Conservation (phyloP, 2,113 vertebrate species). For the Pygoscelis antarcticus region DNA sequence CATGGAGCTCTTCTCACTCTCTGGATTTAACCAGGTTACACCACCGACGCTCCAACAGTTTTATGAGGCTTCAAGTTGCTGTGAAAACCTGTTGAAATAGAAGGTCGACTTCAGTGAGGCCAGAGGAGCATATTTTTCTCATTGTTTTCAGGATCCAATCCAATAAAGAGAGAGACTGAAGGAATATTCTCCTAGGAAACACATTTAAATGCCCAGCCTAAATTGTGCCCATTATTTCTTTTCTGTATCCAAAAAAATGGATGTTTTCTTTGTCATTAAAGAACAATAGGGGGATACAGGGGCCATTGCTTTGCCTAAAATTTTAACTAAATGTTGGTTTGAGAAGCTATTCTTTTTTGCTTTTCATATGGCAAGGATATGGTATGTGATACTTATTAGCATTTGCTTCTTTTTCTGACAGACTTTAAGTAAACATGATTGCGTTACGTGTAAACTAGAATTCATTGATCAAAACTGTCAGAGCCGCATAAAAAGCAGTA, state of each 20-base stretch:
- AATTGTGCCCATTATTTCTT: background rate
- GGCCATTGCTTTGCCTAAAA: background rate
- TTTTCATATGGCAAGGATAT: background rate
- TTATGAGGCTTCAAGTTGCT: rapidly evolving
- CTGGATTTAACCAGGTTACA: background rate
- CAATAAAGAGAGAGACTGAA: background rate
- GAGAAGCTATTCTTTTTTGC: background rate
- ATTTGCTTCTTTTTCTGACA: background rate
- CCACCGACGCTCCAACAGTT: background rate
- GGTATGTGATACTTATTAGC: background rate
- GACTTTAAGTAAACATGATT: background rate
- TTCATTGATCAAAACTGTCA: constrained; percentile 2
- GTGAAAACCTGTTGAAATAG: background rate
- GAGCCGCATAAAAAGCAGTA: background rate
- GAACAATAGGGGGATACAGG: background rate
- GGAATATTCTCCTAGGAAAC: background rate
- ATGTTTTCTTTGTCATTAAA: background rate
- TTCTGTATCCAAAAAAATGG: background rate
- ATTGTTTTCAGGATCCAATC: background rate
- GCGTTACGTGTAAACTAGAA: background rate
- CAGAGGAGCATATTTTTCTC: background rate
- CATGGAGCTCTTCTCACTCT: background rate
- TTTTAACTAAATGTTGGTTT: background rate
- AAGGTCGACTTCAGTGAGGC: background rate
- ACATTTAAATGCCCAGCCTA: background rate